A percentile compares a stretch with the other conserved stretches of the same genome.
phyloP scores from a whole-genome alignment of 2,113 vertebrate genomes.

The Bubalus kerabau region DNA sequence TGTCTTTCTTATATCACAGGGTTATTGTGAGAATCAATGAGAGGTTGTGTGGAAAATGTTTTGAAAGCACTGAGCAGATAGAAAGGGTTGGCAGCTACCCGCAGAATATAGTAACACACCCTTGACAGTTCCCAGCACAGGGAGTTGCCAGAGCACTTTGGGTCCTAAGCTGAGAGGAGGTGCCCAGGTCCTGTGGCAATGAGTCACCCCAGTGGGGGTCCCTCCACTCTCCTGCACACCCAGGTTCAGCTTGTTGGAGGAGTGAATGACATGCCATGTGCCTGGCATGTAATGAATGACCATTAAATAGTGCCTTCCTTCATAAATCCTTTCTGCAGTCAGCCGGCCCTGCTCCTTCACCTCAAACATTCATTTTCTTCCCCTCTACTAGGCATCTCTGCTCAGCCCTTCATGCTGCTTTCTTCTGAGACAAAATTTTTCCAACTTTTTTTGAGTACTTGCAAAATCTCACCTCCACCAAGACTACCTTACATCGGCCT shows the following conservation, averaged over 20 bases:
- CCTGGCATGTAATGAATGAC: not conserved
- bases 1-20: not conserved
- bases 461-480: not conserved
- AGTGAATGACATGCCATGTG: not conserved
- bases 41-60: not conserved
- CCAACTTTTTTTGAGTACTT: not conserved
- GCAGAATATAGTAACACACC: not conserved
- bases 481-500: not conserved
- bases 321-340: not conserved
- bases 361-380: not conserved
- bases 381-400: not conserved
- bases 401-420: not conserved
- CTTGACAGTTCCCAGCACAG: not conserved
- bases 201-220: not conserved
- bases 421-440: not conserved
- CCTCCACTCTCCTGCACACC: not conserved
- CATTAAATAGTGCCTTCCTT: not conserved
- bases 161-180: not conserved
- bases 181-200: not conserved
- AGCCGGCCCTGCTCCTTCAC: not conserved
- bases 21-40: constrained; percentile 10
- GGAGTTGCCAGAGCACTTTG: not conserved
- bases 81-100: not conserved
- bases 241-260: not conserved
- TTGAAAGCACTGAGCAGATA: not conserved